Percentiles rank a stretch among this genome's conserved stretches.
Evolutionary conservation across 1,140 invertebrate genomes (phyloP).

Genomic region (Papilio machaon): DNA sequence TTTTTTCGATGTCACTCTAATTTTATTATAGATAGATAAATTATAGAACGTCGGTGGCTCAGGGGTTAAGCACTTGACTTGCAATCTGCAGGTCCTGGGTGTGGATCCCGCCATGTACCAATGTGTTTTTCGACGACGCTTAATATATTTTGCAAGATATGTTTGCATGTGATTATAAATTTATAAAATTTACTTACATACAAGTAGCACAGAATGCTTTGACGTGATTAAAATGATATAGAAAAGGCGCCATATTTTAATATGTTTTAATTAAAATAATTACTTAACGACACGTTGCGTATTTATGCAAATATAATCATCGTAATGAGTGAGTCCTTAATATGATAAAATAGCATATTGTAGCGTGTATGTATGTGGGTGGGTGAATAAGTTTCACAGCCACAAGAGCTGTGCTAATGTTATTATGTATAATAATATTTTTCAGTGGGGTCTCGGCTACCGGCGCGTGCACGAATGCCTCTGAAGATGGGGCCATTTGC

Average conservation of each 20-base stretch:
- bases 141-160: not conserved
- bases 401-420: conserved; percentile 47
- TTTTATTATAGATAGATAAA: too few species aligned
- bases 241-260: conserved; percentile 30
- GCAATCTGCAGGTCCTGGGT: too few species aligned
- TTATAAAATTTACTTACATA: not conserved
- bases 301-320: conserved; percentile 37
- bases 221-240: conserved; percentile 18
- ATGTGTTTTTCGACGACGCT: too few species aligned
- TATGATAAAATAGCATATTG: conserved; percentile 31
- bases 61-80: too few species aligned
- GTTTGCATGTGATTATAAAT: not conserved
- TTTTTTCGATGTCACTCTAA: too few species aligned
- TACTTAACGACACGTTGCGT: conserved; percentile 30
- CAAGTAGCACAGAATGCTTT: conserved; percentile 3
- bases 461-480: conserved; percentile 51
- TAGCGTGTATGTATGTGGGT: not conserved
- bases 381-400: conserved; percentile 30
- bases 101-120: too few species aligned
- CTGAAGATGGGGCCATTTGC: conserved; percentile 59
- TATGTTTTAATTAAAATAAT: conserved; percentile 36
- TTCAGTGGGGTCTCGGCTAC: conserved; percentile 52
- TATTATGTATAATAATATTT: conserved; percentile 63
- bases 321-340: conserved; percentile 31
- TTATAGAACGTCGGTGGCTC: too few species aligned